Evolutionary conservation across 2,797 vertebrate species (phyloP).

Genomic region (Pseudomugil tenellus): DNA sequence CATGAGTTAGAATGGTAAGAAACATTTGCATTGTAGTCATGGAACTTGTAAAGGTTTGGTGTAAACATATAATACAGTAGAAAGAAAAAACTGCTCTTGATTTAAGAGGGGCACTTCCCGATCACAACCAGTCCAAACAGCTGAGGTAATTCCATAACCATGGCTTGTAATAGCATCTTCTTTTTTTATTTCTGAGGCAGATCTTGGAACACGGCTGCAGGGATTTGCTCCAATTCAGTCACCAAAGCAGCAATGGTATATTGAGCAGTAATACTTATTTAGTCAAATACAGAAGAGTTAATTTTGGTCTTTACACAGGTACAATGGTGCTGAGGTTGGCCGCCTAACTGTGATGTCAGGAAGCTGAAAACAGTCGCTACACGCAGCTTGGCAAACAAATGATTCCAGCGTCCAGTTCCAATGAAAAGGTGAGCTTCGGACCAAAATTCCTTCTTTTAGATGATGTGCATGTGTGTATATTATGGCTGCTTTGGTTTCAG

Average conservation of each 20-base stretch:
- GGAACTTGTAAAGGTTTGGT: background rate
- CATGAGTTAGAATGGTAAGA: background rate
- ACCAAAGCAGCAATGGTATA: background rate
- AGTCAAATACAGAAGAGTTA: background rate
- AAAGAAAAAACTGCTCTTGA: background rate
- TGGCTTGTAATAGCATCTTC: too few relatives aligned
- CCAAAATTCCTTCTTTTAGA: background rate
- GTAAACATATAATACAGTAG: background rate
- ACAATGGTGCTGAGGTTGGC: background rate
- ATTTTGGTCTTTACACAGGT: background rate
- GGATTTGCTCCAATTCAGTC: background rate
- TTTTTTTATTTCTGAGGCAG: background rate
- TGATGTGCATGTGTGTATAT: too few relatives aligned
- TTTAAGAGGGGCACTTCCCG: background rate
- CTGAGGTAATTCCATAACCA: background rate
- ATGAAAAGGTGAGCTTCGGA: background rate
- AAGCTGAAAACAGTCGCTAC: background rate
- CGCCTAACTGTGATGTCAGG: background rate
- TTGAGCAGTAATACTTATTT: background rate
- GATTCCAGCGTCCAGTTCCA: background rate
- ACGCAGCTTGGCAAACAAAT: background rate
- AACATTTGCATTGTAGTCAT: background rate
- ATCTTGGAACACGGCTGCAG: background rate
- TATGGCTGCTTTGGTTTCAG: too few relatives aligned
- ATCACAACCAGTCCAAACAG: too few relatives aligned